Base-by-base conservation (phyloP, 2,888 invertebrate species). In the Mactromeris polynyma region DNA sequence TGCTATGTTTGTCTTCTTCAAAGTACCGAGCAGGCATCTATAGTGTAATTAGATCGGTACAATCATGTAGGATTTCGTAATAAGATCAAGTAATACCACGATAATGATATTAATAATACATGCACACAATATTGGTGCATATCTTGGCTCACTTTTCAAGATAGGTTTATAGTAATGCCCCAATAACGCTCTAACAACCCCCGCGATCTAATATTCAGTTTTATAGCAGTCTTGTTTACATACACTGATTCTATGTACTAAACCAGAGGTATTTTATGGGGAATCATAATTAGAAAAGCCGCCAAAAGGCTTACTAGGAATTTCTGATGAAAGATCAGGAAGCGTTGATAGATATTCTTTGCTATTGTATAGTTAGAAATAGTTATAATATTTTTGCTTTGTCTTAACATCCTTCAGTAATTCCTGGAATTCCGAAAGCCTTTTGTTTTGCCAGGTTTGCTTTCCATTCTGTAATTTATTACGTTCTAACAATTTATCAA, bases 371-470 rank as follows among this genome's bases (percentile, higher is more conserved):
- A n/a, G 58, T 26, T 64, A 26, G 6, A 64, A n/a, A 64, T 64
- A n/a, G 17, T 33, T 73, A 73, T 73, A 36, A 58, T 58, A 11
- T 0, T 4, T 14, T 33, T 36, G 33, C 19, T 33, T 36, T 73
- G 14, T 36, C 36, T 36, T 33, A 73, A 36, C 6, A 73, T 73
- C 3, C 36, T 73, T 11, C 33, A 73, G 73, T 73, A 36, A 73
- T 73, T 73, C 73, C 36, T 19, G 73, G 73, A 73, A 73, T 73
- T 73, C 33, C 73, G 36, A 33, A 64, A 73, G 14, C 2, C 73
- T 73, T 73, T 73, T 69, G 36, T 73, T 73, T 73, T 73, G 73
- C 73, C 73, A 69, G 69, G 69, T 69, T 69, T 33, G 7, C n/a
- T 58, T 58, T 58, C 58, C 7, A 58, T 2, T 6, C n/a, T 26